Conservation (phyloP, 2,797 vertebrate genomes). For the Gambusia yucatana region DNA sequence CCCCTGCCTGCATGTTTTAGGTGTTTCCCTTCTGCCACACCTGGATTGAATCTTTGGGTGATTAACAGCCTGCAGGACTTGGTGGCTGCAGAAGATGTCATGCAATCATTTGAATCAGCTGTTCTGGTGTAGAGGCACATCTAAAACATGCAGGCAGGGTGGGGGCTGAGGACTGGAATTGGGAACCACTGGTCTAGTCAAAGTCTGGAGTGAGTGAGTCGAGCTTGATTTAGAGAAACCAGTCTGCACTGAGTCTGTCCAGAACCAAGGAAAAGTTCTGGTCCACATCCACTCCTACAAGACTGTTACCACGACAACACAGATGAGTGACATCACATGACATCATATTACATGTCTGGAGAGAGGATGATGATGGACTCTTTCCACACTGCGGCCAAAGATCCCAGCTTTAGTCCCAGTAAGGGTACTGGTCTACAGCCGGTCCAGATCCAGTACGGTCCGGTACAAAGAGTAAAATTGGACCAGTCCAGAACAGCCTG, state of each 20-base stretch:
- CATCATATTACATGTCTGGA: slow-evolving; percentile 56
- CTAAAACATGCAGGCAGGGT: too few species aligned
- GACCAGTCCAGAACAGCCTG: not conserved
- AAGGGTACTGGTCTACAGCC: slow-evolving; percentile 4
- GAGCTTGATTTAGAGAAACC: not conserved
- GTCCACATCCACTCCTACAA: slow-evolving; percentile 21
- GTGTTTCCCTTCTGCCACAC: too few species aligned
- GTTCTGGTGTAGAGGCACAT: too few species aligned
- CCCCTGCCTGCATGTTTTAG: too few species aligned
- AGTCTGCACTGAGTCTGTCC: slow-evolving; percentile 13
- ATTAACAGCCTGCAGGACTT: too few species aligned
- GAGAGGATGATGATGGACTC: slow-evolving; percentile 50
- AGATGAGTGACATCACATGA: slow-evolving; percentile 48
- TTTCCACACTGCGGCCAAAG: slow-evolving; percentile 59
- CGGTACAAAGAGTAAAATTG: not conserved
- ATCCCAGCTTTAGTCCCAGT: not conserved
- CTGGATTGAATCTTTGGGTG: too few species aligned
- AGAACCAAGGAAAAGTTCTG: slow-evolving; percentile 8
- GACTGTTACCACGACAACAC: slow-evolving; percentile 39
- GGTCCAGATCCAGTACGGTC: not conserved
- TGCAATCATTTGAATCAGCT: too few species aligned
- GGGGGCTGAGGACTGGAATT: too few species aligned
- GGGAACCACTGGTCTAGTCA: not conserved
- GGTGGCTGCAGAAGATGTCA: too few species aligned
- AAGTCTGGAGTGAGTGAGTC: not conserved